Conservation (phyloP, 2,888 invertebrate genomes). For the Blastobasis adustella region DNA sequence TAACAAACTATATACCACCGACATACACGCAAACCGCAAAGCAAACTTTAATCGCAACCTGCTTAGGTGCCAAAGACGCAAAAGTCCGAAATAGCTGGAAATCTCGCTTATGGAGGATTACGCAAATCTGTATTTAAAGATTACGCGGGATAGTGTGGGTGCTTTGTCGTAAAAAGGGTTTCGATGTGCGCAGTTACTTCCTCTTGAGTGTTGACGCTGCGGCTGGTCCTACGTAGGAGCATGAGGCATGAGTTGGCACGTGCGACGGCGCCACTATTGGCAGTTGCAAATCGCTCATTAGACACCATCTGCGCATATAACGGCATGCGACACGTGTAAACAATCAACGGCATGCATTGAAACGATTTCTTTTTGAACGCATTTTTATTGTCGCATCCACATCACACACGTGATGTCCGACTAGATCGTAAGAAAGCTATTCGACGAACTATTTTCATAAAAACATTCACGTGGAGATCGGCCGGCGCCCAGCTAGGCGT, state of each 20-base stretch:
- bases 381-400: not conserved
- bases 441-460: not conserved
- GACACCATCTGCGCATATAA: conserved; percentile 30
- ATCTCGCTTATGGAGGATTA: conserved; percentile 37
- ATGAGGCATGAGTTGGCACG: conserved; percentile 41
- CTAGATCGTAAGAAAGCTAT: not conserved
- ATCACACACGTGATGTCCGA: not conserved
- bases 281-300: conserved; percentile 5
- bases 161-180: conserved; percentile 34
- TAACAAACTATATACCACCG: no score
- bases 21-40: conserved; percentile 7
- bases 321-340: conserved; percentile 42
- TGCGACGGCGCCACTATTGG: conserved; percentile 31
- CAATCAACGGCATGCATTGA: conserved; percentile 7
- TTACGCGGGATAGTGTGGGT: conserved; percentile 13
- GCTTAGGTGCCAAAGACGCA: conserved; percentile 56
- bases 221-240: conserved; percentile 23
- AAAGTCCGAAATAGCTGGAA: conserved; percentile 56
- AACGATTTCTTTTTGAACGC: not conserved
- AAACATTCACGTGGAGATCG: conserved; percentile 26
- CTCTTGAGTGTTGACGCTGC: conserved; percentile 26
- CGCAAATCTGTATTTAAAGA: conserved; percentile 40
- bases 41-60: conserved; percentile 25
- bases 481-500: conserved; percentile 40
- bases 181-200: conserved; percentile 58